Base-by-base conservation (phyloP, 1,140 invertebrate genomes). In the Drosophila busckii region DNA sequence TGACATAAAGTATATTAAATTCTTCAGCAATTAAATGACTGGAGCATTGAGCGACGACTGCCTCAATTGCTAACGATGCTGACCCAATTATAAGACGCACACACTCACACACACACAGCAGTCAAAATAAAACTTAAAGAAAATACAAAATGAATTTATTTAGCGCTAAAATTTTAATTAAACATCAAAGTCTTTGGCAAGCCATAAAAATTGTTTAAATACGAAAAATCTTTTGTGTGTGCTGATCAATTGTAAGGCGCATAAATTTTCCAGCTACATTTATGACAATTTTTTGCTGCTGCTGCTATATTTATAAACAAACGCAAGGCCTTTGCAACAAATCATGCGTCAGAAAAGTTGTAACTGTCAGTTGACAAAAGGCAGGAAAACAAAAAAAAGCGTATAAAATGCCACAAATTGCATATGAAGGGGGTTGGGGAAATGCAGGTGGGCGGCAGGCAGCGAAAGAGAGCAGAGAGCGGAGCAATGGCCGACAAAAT, bases 331-430 rank as follows among this genome's bases (percentile, higher is more conserved):
- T 80, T 82, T 82, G n/a, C 54, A 73, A 82, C 75, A 82, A 75
- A 80, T 80, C 75, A 80, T 73, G 69, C 75, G 75, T 80, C 75
- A 82, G 78, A 75, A n/a, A 75, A 73, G 75, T 82, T 75, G 69
- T 63, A 75, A 82, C 75, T 80, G 75, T 80, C 75, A 80, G 70
- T n/a, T 35, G 49, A 53, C 61, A 68, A 68, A 46, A 68, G 34
- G 44, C 52, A 70, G 62, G 55, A 67, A 78, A 52, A 70, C 56
- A 52, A 37, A 41, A 12, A 19, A 7, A 22, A 16, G 28, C 31
- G 46, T 13, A 34, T 28, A 22, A 56, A 23, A 52, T 35, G 44
- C 34, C 37, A 31, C 45, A 76, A 76, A 68, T 41, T 78, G 61
- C 50, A 78, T 78, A 66, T 62, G 71, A 70, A 61, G 76, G 53